Base-by-base conservation (phyloP, 2,797 vertebrate species). In the Bovichtus variegatus region DNA sequence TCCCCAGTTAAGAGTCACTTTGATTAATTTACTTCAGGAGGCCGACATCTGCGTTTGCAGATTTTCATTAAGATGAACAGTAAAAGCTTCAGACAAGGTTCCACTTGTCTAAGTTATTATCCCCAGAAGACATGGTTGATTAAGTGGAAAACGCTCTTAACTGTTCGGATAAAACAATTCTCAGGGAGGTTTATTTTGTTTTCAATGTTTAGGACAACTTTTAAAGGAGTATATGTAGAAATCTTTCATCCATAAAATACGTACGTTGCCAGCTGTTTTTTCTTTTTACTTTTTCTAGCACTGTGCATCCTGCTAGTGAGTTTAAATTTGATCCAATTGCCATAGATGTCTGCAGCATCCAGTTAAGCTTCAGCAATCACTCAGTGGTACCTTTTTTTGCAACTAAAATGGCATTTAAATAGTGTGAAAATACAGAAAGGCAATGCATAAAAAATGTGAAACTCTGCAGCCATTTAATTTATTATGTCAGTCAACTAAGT, bases 31-130 rank as follows among this genome's bases (percentile, higher is more conserved):
- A 88, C 87, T 84, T 83, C 83, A 83, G 88, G 87, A 88, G 78
- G 76, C 85, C 53, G 77, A 87, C 89, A 92, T 90, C 89, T 92
- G 91, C 75, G 79, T 88, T 91, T 85, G 88, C 83, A 94, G 92
- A 94, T 95, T 94, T 95, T 94, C 93, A 95, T 95, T 94, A 94
- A 91, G 92, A 93, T 94, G 86, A 92, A 77, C 83, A 87, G 89
- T 87, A 83, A 92, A 89, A 76, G 87, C 88, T 88, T 85, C 72
- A 92, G 86, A 91, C 90, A 84, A 87, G 75, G 85, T 85, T 89
- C 82, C 76, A 81, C 80, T 89, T 80, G 76, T 88, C 83, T 84
- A 83, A 81, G 85, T 89, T 93, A 91, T 93, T 87, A 88, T 89
- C 76, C 85, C 89, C 85, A 81, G 75, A 87, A 85, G 87, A 83